Evolutionary conservation across 2,888 invertebrate species (phyloP).

Genomic region (Dorcus parallelipipedus): DNA sequence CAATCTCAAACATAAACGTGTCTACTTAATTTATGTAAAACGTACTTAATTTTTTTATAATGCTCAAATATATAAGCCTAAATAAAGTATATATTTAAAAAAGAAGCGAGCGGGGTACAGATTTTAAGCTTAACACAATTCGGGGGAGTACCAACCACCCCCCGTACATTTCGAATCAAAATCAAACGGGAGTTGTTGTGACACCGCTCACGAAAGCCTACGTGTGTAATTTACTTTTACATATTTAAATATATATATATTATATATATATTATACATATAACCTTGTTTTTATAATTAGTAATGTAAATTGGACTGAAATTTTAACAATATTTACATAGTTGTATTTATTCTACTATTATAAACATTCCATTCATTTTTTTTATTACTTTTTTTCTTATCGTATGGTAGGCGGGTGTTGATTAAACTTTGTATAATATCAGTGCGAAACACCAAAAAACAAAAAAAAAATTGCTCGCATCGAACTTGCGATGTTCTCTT

Average conservation of each 20-base stretch:
- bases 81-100: slow-evolving; percentile 14
- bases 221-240: slow-evolving; percentile 3
- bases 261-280: slow-evolving; percentile 4
- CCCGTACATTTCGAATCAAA: background rate
- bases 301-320: slow-evolving; percentile 28
- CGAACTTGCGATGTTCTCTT: too few relatives aligned
- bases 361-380: slow-evolving; percentile 4
- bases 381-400: background rate
- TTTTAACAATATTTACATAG: slow-evolving; percentile 18
- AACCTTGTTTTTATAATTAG: slow-evolving; percentile 19
- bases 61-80: slow-evolving; percentile 40
- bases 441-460: too few relatives aligned
- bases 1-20: slow-evolving; percentile 1
- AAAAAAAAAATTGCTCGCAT: too few relatives aligned
- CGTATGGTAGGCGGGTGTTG: background rate
- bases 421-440: too few relatives aligned
- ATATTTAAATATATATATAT: slow-evolving; percentile 4
- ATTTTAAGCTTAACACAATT: background rate
- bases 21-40: slow-evolving; percentile 12
- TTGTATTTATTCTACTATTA: slow-evolving; percentile 14
- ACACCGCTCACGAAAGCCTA: background rate
- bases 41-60: slow-evolving; percentile 38
- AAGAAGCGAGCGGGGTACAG: background rate
- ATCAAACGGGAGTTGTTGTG: background rate
- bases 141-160: background rate